Evolutionary conservation across 2,797 vertebrate genomes (phyloP), one percentile per base, ranked within the genome.

Genomic region (Leucoraja ocellata): DNA sequence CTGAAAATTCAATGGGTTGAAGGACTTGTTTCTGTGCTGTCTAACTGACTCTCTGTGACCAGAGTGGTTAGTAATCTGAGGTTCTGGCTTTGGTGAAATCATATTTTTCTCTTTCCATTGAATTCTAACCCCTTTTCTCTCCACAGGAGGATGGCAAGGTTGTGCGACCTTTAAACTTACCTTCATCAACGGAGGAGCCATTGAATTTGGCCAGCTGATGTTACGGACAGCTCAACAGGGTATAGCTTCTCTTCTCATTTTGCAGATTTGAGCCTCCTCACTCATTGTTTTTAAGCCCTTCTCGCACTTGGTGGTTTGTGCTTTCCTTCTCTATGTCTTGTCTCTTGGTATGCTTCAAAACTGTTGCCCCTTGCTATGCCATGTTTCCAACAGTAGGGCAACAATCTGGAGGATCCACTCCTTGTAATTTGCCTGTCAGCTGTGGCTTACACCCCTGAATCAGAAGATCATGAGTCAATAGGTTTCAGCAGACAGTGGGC

Each of bases 191-290:
- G 99, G 99, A 61, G 99, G 99, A 36, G 98, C 99, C 39, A 99
- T 99, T 0, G 99, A 99, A 96, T 99, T 99, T 86, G 99, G 99
- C 73, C 98, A 99, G 94, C 96, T 96, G 91, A 99, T 99, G 99
- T 95, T 99, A 90, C 98, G 99, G 94, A 98, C 98, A 68, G 99
- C 98, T 0, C 97, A 98, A 32, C 98, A 99, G 97, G 98, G 99
- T 99, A 97, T 0, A 7, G 0, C 32, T 8, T 32, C 9, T 9
- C 32, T 13, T n/a, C 58, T 86, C 28, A 32, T 61, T 1, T 28
- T 86, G 58, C n/a, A 68, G n/a, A 63, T 6, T n/a, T 86, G 25
- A n/a, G 10, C 13, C 14, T 13, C 14, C 11, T 63, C 58, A 5
- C 25, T 86, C 23, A 13, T 28, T 10, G 23, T 36, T 7, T 8